Evolutionary conservation across 2,888 invertebrate species (phyloP), one percentile per base, ranked within the genome.

Genomic region (Aspidiotus destructor): DNA sequence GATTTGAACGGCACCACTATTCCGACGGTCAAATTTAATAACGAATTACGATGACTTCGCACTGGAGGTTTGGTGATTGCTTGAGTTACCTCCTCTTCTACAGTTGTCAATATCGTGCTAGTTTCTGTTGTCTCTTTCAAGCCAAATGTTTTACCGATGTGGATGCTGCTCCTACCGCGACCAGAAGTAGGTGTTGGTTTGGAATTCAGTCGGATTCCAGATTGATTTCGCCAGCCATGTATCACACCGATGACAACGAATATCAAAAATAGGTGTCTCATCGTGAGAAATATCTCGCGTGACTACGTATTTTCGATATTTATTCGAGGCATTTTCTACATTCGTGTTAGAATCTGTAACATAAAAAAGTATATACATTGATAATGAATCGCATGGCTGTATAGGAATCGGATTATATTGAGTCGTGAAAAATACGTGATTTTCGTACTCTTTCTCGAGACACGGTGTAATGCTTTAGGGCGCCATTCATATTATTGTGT

Each of bases 1-100:
- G 85, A 83, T 76, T 87, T 88, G 76, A 87, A 85, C 8, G 89
- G 89, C 73, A 89, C 84, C 72, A 88, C 85, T 75, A 89, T 82
- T 44, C 88, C 89, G 72, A 88, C 78, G 73, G 81, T 80, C 63
- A 83, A 75, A 84, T 85, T 69, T 28, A 28, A 77, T 83, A 84
- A 77, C 87, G 88, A 60, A 28, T 62, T 68, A 15, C 70, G 67
- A 28, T 69, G 61, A 42, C 74, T 73, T 71, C 68, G 62, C 42
- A 62, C 53, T 16, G 62, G 62, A 1, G 71, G 70, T n/a, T 70
- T 62, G 16, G 69, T 71, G 42, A 60, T 53, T 13, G 17, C 68
- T 8, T 10, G 44, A 7, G 28, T 53, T 61, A 41, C 15, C 69
- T 42, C 11, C 67, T 44, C 40, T 62, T 52, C 62, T 54, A 61